These are phyloP conservation scores for Ursus arctos DNA, from an alignment of 2,113 vertebrate species.

Conservation along the genomic window DNA sequence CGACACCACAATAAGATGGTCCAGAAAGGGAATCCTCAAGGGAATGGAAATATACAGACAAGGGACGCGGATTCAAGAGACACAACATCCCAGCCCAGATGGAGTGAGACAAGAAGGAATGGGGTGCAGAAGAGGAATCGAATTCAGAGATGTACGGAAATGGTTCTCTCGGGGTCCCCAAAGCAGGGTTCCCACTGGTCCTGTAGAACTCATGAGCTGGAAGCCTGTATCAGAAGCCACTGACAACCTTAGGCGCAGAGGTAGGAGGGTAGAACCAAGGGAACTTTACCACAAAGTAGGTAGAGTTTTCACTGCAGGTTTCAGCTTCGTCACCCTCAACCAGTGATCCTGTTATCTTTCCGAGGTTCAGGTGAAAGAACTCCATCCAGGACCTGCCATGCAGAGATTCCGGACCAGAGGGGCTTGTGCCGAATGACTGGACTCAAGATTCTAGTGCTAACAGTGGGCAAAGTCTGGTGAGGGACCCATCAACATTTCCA, in stretches of 20 bases:
- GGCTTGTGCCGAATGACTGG: background rate
- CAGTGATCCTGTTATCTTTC: background rate
- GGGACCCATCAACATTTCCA: background rate
- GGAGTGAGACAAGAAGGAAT: background rate
- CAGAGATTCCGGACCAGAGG: background rate
- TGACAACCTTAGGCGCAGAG: background rate
- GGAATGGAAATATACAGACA: background rate
- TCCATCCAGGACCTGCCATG: background rate
- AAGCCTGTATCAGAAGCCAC: background rate
- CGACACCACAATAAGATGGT: background rate
- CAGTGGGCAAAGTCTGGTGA: background rate
- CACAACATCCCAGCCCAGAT: accelerated
- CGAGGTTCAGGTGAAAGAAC: background rate
- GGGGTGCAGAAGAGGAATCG: background rate
- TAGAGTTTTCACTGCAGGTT: background rate
- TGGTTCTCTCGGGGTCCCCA: too few species aligned
- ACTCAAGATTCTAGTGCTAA: background rate
- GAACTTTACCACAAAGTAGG: background rate
- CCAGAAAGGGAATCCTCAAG: background rate
- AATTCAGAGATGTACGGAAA: background rate
- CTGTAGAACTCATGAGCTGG: background rate
- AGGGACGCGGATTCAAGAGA: background rate
- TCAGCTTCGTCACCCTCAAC: background rate
- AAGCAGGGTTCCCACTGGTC: background rate
- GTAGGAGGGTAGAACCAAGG: background rate